A percentile compares a stretch with the other conserved stretches of the same genome.
Evolutionary conservation across 2,113 vertebrate genomes (phyloP).

Genomic region (Indicator indicator): DNA sequence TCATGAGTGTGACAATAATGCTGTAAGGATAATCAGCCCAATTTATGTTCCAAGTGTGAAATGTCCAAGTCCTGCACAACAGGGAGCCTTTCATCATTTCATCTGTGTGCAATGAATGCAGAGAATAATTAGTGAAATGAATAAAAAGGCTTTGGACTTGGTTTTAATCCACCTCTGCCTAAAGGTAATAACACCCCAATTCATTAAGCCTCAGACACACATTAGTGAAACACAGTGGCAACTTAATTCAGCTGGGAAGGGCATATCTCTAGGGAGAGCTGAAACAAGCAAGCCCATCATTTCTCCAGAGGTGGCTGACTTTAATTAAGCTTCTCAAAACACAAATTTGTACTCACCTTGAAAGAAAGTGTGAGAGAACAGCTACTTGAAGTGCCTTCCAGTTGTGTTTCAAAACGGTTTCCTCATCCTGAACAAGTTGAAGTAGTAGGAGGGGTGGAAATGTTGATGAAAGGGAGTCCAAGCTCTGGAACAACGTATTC

Average conservation of each 20-base stretch:
- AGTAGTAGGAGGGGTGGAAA: not conserved
- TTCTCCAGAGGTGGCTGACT: not conserved
- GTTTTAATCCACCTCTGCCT: conserved; percentile 61
- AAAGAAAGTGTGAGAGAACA: not conserved
- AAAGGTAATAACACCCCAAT: conserved; percentile 36
- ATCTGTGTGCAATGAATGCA: conserved; percentile 43
- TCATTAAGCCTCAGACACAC: conserved; percentile 53
- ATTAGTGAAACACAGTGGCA: conserved; percentile 41
- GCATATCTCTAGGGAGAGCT: not conserved
- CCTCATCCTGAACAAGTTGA: not conserved
- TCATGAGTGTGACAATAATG: conserved; percentile 25
- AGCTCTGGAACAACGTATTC: not conserved
- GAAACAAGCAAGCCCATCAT: not conserved
- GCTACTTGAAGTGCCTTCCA: not conserved
- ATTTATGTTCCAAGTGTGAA: conserved; percentile 65
- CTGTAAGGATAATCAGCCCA: conserved; percentile 38
- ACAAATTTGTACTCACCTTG: not conserved
- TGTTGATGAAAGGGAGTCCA: not conserved
- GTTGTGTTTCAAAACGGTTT: not conserved
- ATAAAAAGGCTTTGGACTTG: conserved; percentile 41
- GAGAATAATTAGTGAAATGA: conserved; percentile 56
- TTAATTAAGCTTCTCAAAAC: not conserved
- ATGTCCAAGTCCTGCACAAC: conserved; percentile 27
- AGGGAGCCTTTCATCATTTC: conserved; percentile 63
- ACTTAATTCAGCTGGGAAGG: conserved; percentile 46